Evolutionary conservation across 2,797 vertebrate species (phyloP).

Genomic region (Sciurus carolinensis): DNA sequence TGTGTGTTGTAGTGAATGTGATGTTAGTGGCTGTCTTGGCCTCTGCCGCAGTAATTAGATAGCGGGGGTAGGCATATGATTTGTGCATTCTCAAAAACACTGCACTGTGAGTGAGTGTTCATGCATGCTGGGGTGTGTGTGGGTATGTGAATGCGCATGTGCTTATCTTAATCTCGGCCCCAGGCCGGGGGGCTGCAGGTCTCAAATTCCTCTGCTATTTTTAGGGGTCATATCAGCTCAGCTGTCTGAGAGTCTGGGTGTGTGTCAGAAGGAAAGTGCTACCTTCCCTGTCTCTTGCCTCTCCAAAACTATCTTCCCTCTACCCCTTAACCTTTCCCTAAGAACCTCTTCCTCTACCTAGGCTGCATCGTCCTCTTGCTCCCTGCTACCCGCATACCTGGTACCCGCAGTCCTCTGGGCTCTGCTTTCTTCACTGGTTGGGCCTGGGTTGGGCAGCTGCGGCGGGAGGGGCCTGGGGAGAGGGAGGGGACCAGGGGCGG

Average conservation of each 20-base stretch:
- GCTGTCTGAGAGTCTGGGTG: constrained; percentile 91
- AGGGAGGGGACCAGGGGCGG: constrained; percentile 76
- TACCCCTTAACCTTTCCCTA: constrained; percentile 3
- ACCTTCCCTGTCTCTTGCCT: constrained; percentile 63
- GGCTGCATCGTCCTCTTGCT: neutral
- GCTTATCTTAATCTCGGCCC: constrained; percentile 64
- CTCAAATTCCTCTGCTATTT: constrained; percentile 93
- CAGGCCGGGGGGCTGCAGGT: constrained; percentile 83
- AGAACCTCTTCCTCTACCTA: neutral
- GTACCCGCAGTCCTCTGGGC: constrained; percentile 80
- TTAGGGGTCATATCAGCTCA: constrained; percentile 94
- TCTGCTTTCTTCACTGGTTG: constrained; percentile 16
- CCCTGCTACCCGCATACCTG: constrained; percentile 54
- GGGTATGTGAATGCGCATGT: neutral
- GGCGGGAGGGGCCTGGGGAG: constrained; percentile 55
- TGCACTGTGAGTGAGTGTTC: constrained; percentile 39
- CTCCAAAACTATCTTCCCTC: constrained; percentile 23
- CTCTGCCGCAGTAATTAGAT: constrained; percentile 50
- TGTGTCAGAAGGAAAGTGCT: constrained; percentile 76
- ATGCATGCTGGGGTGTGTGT: neutral
- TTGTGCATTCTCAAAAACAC: constrained; percentile 58
- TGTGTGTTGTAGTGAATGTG: neutral
- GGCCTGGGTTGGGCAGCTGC: constrained; percentile 69
- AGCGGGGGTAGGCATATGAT: constrained; percentile 46
- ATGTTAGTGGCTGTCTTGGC: constrained; percentile 33